Conservation (phyloP, 2,113 vertebrate genomes). For the Murina feae region DNA sequence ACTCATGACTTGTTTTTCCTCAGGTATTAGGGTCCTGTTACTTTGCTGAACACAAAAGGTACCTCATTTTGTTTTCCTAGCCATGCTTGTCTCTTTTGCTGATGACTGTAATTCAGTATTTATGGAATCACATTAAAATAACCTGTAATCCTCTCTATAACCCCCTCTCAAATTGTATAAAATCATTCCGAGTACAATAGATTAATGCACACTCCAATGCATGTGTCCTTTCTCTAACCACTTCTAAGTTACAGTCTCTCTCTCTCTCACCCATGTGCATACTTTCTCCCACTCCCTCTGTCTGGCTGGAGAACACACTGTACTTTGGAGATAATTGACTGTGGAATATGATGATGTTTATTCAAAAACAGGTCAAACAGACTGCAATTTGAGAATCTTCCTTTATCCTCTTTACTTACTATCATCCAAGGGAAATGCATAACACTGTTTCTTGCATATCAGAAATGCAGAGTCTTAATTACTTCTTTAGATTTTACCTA, state of each 20-base stretch:
- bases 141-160: slow-evolving; percentile 67
- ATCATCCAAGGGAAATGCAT: slow-evolving; percentile 57
- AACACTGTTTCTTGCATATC: slow-evolving; percentile 61
- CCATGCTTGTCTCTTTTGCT: slow-evolving; percentile 70
- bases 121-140: slow-evolving; percentile 79
- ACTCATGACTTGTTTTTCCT: slow-evolving; percentile 84
- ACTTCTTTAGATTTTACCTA: slow-evolving; percentile 57
- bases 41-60: slow-evolving; percentile 71
- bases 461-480: slow-evolving; percentile 66
- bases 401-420: slow-evolving; percentile 73
- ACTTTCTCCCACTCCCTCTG: slow-evolving; percentile 58
- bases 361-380: slow-evolving; percentile 84
- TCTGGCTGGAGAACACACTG: slow-evolving; percentile 83
- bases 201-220: slow-evolving; percentile 77
- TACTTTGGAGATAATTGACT: slow-evolving; percentile 86
- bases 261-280: slow-evolving; percentile 43
- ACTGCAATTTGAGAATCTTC: slow-evolving; percentile 75
- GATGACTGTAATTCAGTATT: slow-evolving; percentile 80
- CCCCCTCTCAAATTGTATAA: slow-evolving; percentile 73
- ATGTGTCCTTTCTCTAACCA: slow-evolving; percentile 79
- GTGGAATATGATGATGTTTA: slow-evolving; percentile 83
- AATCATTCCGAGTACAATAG: slow-evolving; percentile 79
- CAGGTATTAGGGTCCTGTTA: slow-evolving; percentile 78
- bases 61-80: slow-evolving; percentile 77
- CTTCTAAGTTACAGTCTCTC: slow-evolving; percentile 77